Evolutionary conservation across 1,140 invertebrate genomes (phyloP), one percentile per base, ranked within the genome.

Genomic region (Drosophila orosa): DNA sequence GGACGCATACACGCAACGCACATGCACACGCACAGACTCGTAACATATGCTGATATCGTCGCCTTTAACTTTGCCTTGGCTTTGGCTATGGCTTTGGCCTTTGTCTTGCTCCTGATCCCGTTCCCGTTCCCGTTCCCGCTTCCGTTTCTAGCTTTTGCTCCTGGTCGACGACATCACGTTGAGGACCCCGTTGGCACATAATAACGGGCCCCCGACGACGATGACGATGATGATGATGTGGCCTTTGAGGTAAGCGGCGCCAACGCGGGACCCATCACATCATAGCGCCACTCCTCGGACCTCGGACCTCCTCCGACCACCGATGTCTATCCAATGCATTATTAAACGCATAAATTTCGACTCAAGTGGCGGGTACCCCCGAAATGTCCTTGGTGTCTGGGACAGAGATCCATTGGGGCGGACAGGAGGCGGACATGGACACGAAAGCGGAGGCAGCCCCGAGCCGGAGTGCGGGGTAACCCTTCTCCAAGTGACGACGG

Each of bases 131-230:
- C 5, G 1, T 25, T 52, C 17, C 27, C 48, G 12, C 17, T 52
- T 52, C 48, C 48, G 48, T 33, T 33, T 31, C 17, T 5, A 52
- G 29, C 17, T 8, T 15, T 15, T 33, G 17, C 13, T 63, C 37
- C 37, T 33, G 27, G 52, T 37, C 52, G 75, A 37, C 62, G 65
- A 67, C 74, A 74, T 77, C 81, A 78, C 74, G 79, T 86, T 86
- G 83, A 86, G 69, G 83, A 79, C 82, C 82, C 78, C 78, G 78
- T 87, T 86, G 83, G 78, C 83, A 86, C 83, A 86, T 87, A 82
- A 86, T 87, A 86, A 86, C 67, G 55, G 50, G 25, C 31, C 52
- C 58, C 42, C 33, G 35, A 62, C 17, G 56, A 37, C 31, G 67
- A 52, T 31, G 62, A 50, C 15, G 44, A 67, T 25, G 63, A 59